These are phyloP conservation scores for Phrynosoma blainvillii DNA, from an alignment of 2,113 vertebrate genomes.

Conservation along the genomic window DNA sequence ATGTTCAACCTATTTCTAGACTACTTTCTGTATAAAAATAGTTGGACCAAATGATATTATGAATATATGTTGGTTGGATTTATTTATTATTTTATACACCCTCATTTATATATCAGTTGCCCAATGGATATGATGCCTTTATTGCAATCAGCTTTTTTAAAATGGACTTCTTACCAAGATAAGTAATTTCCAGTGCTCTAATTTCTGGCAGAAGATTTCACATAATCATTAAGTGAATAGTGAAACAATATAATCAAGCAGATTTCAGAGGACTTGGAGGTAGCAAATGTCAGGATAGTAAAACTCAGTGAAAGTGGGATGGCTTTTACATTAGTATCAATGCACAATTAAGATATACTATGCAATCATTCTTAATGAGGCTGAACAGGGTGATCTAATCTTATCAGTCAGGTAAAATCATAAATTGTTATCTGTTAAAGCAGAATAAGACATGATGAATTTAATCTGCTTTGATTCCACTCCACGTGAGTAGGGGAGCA, in stretches of 20 bases:
- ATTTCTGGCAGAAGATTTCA: constrained; percentile 27
- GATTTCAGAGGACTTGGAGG: constrained; percentile 42
- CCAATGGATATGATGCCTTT: constrained; percentile 39
- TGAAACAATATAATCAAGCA: constrained; percentile 27
- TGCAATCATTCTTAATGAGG: constrained; percentile 58
- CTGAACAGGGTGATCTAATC: constrained; percentile 50
- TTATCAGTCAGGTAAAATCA: constrained; percentile 45
- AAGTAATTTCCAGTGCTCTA: constrained; percentile 39
- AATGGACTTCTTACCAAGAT: constrained; percentile 30
- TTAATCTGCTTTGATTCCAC: constrained; percentile 50
- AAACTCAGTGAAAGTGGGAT: constrained; percentile 39
- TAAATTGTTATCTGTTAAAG: constrained; percentile 46
- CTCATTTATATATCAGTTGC: constrained; percentile 44
- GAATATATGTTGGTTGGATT: constrained; percentile 16
- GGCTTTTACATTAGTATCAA: constrained; percentile 48
- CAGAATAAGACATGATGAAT: too few species aligned
- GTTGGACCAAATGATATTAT: constrained; percentile 21
- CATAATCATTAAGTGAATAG: constrained; percentile 24
- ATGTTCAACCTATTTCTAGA: neutral
- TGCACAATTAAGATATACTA: constrained; percentile 46
- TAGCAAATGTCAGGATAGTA: constrained; percentile 46
- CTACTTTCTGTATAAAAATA: constrained; percentile 27
- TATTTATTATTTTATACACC: constrained; percentile 51
- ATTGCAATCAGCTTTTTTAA: constrained; percentile 31
- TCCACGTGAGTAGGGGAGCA: constrained; percentile 29